phyloP scores from a whole-genome alignment of 2,888 invertebrate genomes.

The Lasioglossum marginatum region DNA sequence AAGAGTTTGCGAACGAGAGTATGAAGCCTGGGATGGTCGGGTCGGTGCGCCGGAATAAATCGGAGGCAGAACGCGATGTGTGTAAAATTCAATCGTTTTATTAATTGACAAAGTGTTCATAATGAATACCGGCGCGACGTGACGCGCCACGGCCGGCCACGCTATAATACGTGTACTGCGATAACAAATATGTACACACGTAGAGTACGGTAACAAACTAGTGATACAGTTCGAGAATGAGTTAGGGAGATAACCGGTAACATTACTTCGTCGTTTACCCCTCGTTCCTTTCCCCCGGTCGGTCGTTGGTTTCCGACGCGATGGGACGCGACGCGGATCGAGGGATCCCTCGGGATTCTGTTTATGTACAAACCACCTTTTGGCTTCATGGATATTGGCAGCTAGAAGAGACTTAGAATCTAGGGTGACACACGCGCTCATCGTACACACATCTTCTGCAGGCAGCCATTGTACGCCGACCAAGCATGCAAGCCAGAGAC shows the following conservation, averaged over 20 bases:
- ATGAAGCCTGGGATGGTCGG: background rate
- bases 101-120: constrained; percentile 85
- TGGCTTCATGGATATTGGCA: constrained; percentile 59
- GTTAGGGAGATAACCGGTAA: constrained; percentile 65
- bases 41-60: constrained; percentile 19
- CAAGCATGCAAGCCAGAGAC: constrained; percentile 71
- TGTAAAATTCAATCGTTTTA: constrained; percentile 83
- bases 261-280: constrained; percentile 17
- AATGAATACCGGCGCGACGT: constrained; percentile 81
- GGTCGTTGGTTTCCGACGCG: background rate
- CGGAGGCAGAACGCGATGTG: constrained; percentile 60
- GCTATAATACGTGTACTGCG: constrained; percentile 71
- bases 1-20: background rate
- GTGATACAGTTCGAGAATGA: constrained; percentile 80
- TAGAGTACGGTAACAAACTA: constrained; percentile 83
- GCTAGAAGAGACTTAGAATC: constrained; percentile 67
- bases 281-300: background rate
- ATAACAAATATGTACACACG: constrained; percentile 84
- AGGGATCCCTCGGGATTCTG: constrained; percentile 8
- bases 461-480: constrained; percentile 53
- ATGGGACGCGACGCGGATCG: background rate
- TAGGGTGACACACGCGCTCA: constrained; percentile 48
- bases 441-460: constrained; percentile 42
- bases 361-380: constrained; percentile 68
- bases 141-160: constrained; percentile 43